Evolutionary conservation across 2,888 invertebrate genomes (phyloP), one percentile per base, ranked within the genome.

Genomic region (Hylaea fasciaria): DNA sequence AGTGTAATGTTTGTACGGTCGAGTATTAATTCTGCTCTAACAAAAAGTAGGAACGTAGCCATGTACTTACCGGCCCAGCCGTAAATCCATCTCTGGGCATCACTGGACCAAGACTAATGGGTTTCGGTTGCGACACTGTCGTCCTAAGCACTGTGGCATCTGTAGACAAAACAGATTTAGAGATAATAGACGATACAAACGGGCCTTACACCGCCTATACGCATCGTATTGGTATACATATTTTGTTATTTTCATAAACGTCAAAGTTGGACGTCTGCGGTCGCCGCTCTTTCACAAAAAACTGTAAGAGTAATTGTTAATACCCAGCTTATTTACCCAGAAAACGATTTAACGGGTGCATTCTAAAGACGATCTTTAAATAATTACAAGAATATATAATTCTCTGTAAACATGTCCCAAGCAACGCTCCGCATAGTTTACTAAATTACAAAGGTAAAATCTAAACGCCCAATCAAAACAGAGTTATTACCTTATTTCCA

Each of bases 21-120:
- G n/a, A n/a, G n/a, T n/a, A n/a, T n/a, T n/a, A n/a, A n/a, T n/a
- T n/a, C n/a, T n/a, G n/a, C n/a, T n/a, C n/a, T n/a, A n/a, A n/a
- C n/a, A n/a, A n/a, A n/a, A n/a, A n/a, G n/a, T n/a, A n/a, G n/a
- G n/a, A n/a, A n/a, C n/a, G n/a, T n/a, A 32, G 32, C 55, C 56
- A 60, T 57, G 62, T 59, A 55, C 62, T 49, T 49, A 55, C 22
- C 70, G 72, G 74, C 65, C 68, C 58, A 64, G 68, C 68, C 74
- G 77, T 84, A 84, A 84, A 85, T 84, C 78, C 72, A 75, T 81
- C 78, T 78, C 73, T 71, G 78, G 78, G 77, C 76, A 78, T 80
- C 80, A 76, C 66, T 78, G 73, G 61, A 61, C 66, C 70, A 65
- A 58, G 50, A 66, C 70, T 73, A 72, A 74, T 73, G 74, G 68